Conservation (phyloP, 2,113 vertebrate genomes). For the Muntiacus muntjak region DNA sequence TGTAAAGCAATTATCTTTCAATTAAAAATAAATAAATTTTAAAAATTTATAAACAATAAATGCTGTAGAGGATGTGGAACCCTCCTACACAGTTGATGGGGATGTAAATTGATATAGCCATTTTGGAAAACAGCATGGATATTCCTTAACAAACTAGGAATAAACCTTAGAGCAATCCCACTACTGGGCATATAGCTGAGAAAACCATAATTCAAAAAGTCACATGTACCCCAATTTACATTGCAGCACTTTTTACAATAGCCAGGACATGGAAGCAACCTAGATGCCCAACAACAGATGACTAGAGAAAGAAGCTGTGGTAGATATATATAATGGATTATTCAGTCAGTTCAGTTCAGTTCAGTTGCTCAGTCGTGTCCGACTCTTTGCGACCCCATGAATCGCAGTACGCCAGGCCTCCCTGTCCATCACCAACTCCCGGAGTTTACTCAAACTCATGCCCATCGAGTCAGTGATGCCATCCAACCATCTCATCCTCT, state of each 20-base stretch:
- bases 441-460: too few relatives aligned
- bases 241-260: neutral
- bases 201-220: neutral
- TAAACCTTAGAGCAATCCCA: neutral
- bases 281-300: neutral
- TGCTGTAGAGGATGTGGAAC: neutral
- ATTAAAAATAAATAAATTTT: neutral
- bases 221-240: neutral
- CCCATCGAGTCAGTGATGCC: too few relatives aligned
- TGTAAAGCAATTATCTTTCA: neutral
- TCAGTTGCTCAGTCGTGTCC: too few relatives aligned
- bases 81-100: neutral
- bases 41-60: neutral
- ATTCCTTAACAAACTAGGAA: neutral
- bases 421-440: too few relatives aligned
- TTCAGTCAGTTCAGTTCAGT: too few relatives aligned
- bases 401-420: too few relatives aligned
- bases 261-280: neutral
- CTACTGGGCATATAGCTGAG: neutral
- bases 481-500: too few relatives aligned
- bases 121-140: neutral
- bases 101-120: neutral
- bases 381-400: too few relatives aligned
- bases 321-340: neutral
- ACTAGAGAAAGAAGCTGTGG: neutral